Evolutionary conservation across 2,888 invertebrate species (phyloP).

Genomic region (Acrobeloides nanus): DNA sequence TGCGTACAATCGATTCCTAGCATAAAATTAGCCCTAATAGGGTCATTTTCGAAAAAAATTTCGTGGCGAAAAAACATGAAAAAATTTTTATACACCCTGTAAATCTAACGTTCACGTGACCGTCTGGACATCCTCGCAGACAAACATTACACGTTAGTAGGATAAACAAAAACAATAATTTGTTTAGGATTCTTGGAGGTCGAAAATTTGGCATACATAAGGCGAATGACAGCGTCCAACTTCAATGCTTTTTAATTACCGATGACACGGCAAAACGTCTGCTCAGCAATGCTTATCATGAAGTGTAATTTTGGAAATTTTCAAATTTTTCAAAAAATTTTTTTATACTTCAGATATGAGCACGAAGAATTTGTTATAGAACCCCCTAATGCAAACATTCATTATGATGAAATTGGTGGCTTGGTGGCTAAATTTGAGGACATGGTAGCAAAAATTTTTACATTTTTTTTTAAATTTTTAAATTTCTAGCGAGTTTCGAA

Average conservation of each 20-base stretch:
- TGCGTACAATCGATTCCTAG: too few relatives aligned
- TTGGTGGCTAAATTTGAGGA: constrained; percentile 50
- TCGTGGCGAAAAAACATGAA: too few relatives aligned
- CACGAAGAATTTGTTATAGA: constrained; percentile 50
- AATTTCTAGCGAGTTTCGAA: constrained; percentile 47
- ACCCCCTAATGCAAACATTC: constrained; percentile 27
- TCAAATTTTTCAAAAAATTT: too few relatives aligned
- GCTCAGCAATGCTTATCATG: constrained; percentile 48
- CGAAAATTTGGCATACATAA: constrained; percentile 45
- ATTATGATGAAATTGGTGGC: constrained; percentile 34
- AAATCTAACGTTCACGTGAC: too few relatives aligned
- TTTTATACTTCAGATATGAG: constrained; percentile 21
- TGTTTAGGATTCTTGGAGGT: constrained; percentile 45
- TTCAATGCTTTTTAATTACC: constrained; percentile 49
- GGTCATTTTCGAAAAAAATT: too few relatives aligned
- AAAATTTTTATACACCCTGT: too few relatives aligned
- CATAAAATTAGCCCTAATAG: too few relatives aligned
- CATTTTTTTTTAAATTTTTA: not conserved
- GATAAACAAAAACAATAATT: not conserved
- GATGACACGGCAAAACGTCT: constrained; percentile 51
- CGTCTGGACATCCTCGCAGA: too few relatives aligned
- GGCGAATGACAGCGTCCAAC: constrained; percentile 32
- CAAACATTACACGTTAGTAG: too few relatives aligned
- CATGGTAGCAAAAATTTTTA: constrained; percentile 33
- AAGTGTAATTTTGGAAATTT: constrained; percentile 30